Evolutionary conservation across 35 echinoderm and acorn worm species (phyloP), one percentile per base, ranked within the genome.

Genomic region (Heliocidaris tuberculata): DNA sequence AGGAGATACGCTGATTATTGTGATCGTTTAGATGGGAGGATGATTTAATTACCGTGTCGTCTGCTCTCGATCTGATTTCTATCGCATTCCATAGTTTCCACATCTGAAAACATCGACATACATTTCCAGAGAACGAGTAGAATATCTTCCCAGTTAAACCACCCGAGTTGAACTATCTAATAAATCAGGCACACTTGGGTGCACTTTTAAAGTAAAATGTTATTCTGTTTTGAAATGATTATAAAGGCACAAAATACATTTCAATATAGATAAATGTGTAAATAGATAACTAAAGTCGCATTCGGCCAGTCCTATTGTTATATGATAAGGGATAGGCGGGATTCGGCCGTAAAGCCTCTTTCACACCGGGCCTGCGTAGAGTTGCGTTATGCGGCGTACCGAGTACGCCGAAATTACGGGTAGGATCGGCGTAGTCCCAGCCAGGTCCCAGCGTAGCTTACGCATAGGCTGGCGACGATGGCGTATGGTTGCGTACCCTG

Each of bases 1-100:
- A 78, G 65, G 65, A 78, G 65, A 78, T 78, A 24, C 65, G 65
- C 65, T 78, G 19, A 78, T 78, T 78, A 78, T 78, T 78, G 65
- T 78, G 27, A 78, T 78, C 65, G 65, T 78, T 78, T 78, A 6
- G 65, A 78, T 78, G 65, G 21, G 17, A 78, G 65, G 65, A 78
- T 78, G 65, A n/a, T 78, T 6, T 78, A 78, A 78, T 78, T 78
- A 78, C 65, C 27, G 65, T 19, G 17, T 8, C 27, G 65, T 78
- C 65, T 78, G 65, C 65, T 78, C 60, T n/a, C 27, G 65, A 4
- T 78, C 27, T 78, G 65, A 78, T 78, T 21, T 78, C 65, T 78
- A 17, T 78, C 65, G 65, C 65, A 78, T 78, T 78, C 65, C 65
- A n/a, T 78, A 24, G 65, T 24, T 78, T 78, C 65, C 65, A 7